Evolutionary conservation across 2,797 vertebrate genomes (phyloP).

Genomic region (Argyrosomus regius): DNA sequence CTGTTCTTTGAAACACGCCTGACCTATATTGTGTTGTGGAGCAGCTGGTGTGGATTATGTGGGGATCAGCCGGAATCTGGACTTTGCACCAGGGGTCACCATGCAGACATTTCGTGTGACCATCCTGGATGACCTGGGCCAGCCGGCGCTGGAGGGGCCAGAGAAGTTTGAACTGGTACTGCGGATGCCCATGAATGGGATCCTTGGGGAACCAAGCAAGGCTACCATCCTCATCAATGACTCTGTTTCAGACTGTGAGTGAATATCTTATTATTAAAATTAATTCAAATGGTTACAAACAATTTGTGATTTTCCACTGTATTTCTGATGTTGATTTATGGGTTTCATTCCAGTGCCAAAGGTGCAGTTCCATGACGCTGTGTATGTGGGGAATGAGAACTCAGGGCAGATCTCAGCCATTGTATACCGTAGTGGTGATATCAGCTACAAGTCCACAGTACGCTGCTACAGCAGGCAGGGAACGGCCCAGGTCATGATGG

Average conservation of each 20-base stretch:
- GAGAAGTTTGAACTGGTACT: slow-evolving; percentile 94
- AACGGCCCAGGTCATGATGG: slow-evolving; percentile 96
- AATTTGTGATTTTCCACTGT: neutral
- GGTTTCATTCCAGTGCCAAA: slow-evolving; percentile 88
- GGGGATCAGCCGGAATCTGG: slow-evolving; percentile 94
- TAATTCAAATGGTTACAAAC: neutral
- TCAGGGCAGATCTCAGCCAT: slow-evolving; percentile 86
- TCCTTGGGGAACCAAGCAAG: slow-evolving; percentile 92
- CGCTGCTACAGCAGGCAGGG: slow-evolving; percentile 95
- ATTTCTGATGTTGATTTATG: slow-evolving; percentile 32
- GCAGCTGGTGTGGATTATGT: slow-evolving; percentile 95
- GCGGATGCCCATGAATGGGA: slow-evolving; percentile 92
- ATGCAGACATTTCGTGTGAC: slow-evolving; percentile 91
- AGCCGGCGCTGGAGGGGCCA: slow-evolving; percentile 91
- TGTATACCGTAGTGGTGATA: slow-evolving; percentile 91
- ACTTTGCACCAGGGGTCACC: slow-evolving; percentile 93
- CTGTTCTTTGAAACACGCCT: slow-evolving; percentile 46
- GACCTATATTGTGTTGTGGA: slow-evolving; percentile 58
- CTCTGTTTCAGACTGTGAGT: slow-evolving; percentile 93
- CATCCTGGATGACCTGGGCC: slow-evolving; percentile 94
- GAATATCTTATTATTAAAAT: neutral
- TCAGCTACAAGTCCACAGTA: slow-evolving; percentile 89
- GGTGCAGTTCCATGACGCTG: slow-evolving; percentile 92
- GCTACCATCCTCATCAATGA: slow-evolving; percentile 92
- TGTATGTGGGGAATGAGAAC: slow-evolving; percentile 87